Conservation (phyloP, 1,140 invertebrate genomes). For the Thalassaphorura encarpata region DNA sequence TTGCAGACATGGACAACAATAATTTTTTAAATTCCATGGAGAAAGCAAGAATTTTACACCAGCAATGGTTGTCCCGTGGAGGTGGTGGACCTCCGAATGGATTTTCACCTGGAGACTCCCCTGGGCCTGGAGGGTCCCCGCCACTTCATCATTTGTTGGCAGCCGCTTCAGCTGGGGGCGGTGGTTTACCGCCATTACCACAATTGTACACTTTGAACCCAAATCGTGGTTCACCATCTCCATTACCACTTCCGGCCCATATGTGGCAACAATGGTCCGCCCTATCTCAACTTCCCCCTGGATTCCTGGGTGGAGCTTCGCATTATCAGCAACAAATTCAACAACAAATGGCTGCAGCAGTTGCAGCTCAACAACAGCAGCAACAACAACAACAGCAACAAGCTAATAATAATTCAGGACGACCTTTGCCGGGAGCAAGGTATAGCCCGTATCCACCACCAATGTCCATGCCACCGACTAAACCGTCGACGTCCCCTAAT, state of each 20-base stretch:
- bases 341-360: constrained; percentile 12
- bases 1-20: constrained; percentile 33
- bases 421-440: constrained; percentile 7
- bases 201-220: constrained; percentile 34
- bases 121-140: constrained; percentile 33
- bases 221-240: constrained; percentile 33
- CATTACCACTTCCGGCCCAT: constrained; percentile 36
- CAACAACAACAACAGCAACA: constrained; percentile 18
- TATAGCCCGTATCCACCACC: constrained; percentile 33
- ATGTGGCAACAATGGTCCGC: constrained; percentile 39
- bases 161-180: constrained; percentile 29
- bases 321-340: constrained; percentile 22
- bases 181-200: constrained; percentile 25
- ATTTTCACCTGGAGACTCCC: constrained; percentile 42
- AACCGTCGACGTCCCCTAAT: constrained; percentile 27
- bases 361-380: constrained; percentile 5
- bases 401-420: constrained; percentile 5
- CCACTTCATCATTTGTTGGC: constrained; percentile 25
- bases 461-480: constrained; percentile 12
- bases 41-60: constrained; percentile 25
- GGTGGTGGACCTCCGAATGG: constrained; percentile 7
- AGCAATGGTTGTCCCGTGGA: not conserved
- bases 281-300: constrained; percentile 34
- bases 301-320: constrained; percentile 22
- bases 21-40: constrained; percentile 33